Conservation (phyloP, 2,888 invertebrate genomes). For the Drosophila algonquin region DNA sequence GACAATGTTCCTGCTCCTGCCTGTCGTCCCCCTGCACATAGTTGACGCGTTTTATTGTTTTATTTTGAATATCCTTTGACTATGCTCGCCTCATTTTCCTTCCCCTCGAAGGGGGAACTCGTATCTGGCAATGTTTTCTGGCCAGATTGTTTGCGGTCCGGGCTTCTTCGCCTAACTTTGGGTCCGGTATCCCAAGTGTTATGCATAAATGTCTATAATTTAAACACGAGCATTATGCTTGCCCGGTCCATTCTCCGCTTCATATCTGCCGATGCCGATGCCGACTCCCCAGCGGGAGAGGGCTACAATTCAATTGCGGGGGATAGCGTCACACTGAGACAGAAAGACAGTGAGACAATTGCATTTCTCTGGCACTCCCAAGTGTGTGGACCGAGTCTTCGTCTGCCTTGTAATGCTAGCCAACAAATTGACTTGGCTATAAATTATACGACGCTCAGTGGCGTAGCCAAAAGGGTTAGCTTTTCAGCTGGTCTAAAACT, state of each 20-base stretch:
- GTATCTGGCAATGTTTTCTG: slow-evolving; percentile 36
- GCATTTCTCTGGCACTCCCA: slow-evolving; percentile 31
- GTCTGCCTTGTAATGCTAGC: slow-evolving; percentile 39
- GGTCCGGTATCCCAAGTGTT: slow-evolving; percentile 13
- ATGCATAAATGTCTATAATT: slow-evolving; percentile 52
- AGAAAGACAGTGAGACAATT: slow-evolving; percentile 46
- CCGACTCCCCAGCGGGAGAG: neutral
- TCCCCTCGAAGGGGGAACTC: slow-evolving; percentile 28
- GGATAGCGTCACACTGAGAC: slow-evolving; percentile 28
- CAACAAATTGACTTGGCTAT: slow-evolving; percentile 62
- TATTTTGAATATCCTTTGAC: slow-evolving; percentile 68
- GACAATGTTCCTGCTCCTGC: slow-evolving; percentile 26
- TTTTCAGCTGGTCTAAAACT: neutral
- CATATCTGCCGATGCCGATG: neutral
- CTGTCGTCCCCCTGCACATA: slow-evolving; percentile 28
- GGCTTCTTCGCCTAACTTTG: slow-evolving; percentile 42
- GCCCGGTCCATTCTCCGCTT: neutral
- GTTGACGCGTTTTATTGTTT: slow-evolving; percentile 59
- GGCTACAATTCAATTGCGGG: slow-evolving; percentile 61
- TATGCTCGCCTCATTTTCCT: slow-evolving; percentile 63
- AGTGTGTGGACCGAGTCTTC: slow-evolving; percentile 13
- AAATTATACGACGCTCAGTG: slow-evolving; percentile 53
- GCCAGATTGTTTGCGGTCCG: slow-evolving; percentile 62
- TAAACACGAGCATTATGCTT: slow-evolving; percentile 42
- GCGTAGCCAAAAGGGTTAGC: neutral